Percentiles rank a stretch among this genome's conserved stretches.
These are phyloP conservation scores for Netelia inedita DNA, from an alignment of 2,888 invertebrate genomes.

Conservation along the genomic window DNA sequence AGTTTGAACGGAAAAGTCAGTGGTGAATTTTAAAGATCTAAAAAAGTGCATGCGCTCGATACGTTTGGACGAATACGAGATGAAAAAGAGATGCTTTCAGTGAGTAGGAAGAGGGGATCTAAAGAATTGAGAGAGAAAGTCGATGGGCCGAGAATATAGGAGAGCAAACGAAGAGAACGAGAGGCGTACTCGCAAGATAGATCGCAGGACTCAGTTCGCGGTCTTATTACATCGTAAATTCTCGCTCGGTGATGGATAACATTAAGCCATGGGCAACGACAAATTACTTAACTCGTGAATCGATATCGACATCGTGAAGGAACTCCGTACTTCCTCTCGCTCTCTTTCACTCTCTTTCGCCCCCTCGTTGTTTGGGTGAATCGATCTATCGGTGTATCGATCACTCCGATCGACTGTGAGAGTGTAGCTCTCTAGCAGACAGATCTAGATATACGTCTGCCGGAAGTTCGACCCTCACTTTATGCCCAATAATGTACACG, in stretches of 20 bases:
- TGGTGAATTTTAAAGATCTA: background rate
- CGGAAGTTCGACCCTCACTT: background rate
- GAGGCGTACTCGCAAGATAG: constrained; percentile 75
- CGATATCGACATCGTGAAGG: constrained; percentile 49
- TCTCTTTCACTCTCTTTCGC: background rate
- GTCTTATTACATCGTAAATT: constrained; percentile 83
- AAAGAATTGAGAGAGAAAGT: constrained; percentile 23
- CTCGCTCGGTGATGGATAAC: constrained; percentile 81
- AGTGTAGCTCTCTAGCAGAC: background rate
- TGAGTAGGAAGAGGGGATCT: constrained; percentile 36
- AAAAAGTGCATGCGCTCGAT: background rate
- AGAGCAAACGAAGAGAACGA: constrained; percentile 37
- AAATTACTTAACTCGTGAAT: constrained; percentile 80
- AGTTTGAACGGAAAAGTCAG: too few relatives aligned
- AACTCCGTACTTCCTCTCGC: constrained; percentile 10
- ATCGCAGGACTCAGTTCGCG: constrained; percentile 78
- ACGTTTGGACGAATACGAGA: constrained; percentile 12
- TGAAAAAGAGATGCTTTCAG: constrained; percentile 8
- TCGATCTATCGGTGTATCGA: constrained; percentile 48
- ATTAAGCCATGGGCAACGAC: constrained; percentile 82
- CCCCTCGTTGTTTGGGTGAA: background rate
- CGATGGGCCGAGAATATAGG: constrained; percentile 53
- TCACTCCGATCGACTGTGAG: constrained; percentile 19
- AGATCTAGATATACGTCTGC: background rate
- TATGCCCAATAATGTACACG: background rate